Base-by-base conservation (phyloP, 1,140 invertebrate species). In the Formica exsecta region DNA sequence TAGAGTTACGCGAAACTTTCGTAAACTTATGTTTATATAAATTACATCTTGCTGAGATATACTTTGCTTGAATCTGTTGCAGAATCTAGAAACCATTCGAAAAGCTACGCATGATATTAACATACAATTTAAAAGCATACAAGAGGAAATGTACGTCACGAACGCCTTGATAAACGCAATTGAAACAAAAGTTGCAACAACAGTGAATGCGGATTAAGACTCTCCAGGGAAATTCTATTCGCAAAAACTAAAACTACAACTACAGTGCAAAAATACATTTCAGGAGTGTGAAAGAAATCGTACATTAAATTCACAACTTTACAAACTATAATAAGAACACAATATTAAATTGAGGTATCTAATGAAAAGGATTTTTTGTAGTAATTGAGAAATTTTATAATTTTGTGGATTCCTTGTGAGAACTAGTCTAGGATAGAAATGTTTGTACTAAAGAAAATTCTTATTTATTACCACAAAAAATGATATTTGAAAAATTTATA, bases 11-110 rank as follows among this genome's bases (percentile, higher is more conserved):
- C 11, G 0, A 32, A 64, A 13, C 11, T 54, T 25, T 41, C 19
- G 1, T 66, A 38, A 41, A 68, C 2, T 6, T 22, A 41, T 5
- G 11, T 32, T 16, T 22, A 6, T 5, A 7, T 65, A 29, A 25
- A 51, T 38, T n/a, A 4, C 3, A 7, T 41, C 11, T 29, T n/a
- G n/a, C 9, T 57, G 16, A 25, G 1, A 73, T 9, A 41, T 54
- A 13, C 41, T 22, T 36, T 73, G 16, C 13, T 74, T 44, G 13
- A 36, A 73, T 83, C 25, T 83, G 51, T 83, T 83, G 22, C 66
- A 83, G 79, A 44, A 83, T 61, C 25, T 83, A 8, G 38, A 73
- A 61, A 54, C 54, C 4, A 73, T 83, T 83, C 19, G 19, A 4
- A 73, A 61, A 59, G 22, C 36, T 16, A 73, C 68, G 9, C 6